A percentile compares a stretch with the other conserved stretches of the same genome.
phyloP scores from a whole-genome alignment of 2,888 invertebrate genomes.

The Ditula angustiorana region DNA sequence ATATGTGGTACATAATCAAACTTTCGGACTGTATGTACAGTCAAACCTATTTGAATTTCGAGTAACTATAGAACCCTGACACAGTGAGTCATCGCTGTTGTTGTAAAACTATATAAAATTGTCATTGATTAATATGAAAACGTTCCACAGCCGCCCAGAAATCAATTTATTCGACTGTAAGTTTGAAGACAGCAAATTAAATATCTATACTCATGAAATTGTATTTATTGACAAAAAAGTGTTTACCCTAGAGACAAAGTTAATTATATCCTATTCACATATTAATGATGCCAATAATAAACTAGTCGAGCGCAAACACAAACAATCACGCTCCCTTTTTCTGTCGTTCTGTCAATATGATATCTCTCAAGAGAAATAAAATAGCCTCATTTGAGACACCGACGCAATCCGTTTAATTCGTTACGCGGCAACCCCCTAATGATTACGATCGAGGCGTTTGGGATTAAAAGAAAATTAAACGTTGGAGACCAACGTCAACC shows the following conservation, averaged over 20 bases:
- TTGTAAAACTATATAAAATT: too few species aligned
- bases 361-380: conserved; percentile 76
- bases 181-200: too few species aligned
- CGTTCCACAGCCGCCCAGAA: too few species aligned
- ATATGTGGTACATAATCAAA: too few species aligned
- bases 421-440: conserved; percentile 77
- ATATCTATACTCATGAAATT: not conserved
- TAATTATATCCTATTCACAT: not conserved
- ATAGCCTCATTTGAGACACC: conserved; percentile 83
- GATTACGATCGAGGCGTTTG: conserved; percentile 78
- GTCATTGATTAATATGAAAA: too few species aligned
- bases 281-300: conserved; percentile 36
- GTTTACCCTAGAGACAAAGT: not conserved
- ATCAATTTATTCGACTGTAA: too few species aligned
- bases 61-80: too few species aligned
- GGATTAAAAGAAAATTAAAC: conserved; percentile 85
- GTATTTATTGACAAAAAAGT: not conserved
- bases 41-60: too few species aligned
- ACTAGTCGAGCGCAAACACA: conserved; percentile 60
- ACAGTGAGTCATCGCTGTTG: too few species aligned
- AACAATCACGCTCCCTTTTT: conserved; percentile 64
- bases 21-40: too few species aligned
- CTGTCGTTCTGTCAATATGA: conserved; percentile 57
- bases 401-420: conserved; percentile 83
- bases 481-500: conserved; percentile 75